Conservation (phyloP, 1,140 invertebrate genomes). For the Metopolophium dirhodum region DNA sequence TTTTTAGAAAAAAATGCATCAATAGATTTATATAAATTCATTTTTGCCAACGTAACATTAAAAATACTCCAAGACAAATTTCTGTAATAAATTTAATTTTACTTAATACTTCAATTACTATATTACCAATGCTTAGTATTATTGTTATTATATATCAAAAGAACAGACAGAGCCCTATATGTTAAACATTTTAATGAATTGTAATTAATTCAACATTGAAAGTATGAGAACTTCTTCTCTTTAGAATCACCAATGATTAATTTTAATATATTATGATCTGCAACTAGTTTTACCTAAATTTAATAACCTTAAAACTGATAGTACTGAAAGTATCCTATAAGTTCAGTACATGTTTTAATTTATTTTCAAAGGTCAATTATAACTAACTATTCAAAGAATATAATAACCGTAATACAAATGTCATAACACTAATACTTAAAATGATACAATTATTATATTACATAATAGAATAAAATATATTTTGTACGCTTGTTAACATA, state of each 20-base stretch:
- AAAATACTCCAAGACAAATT: not conserved
- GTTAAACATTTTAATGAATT: no score
- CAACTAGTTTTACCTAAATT: not conserved
- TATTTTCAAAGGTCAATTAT: not conserved
- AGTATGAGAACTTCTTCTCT: not conserved
- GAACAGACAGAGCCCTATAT: no score
- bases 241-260: not conserved
- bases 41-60: not conserved
- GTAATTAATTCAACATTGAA: not conserved
- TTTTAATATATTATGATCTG: not conserved
- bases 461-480: not conserved
- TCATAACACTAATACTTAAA: not conserved
- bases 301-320: not conserved
- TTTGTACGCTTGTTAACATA: not conserved
- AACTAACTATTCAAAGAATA: not conserved
- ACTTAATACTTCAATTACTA: not conserved
- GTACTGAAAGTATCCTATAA: not conserved
- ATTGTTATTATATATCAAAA: no score
- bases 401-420: not conserved
- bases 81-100: not conserved
- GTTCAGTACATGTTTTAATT: not conserved
- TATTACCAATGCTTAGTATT: no score
- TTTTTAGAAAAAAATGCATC: no score
- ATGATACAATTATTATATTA: not conserved
- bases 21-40: not conserved